Evolutionary conservation across 2,797 vertebrate genomes (phyloP).

Genomic region (Pelochelys cantorii): DNA sequence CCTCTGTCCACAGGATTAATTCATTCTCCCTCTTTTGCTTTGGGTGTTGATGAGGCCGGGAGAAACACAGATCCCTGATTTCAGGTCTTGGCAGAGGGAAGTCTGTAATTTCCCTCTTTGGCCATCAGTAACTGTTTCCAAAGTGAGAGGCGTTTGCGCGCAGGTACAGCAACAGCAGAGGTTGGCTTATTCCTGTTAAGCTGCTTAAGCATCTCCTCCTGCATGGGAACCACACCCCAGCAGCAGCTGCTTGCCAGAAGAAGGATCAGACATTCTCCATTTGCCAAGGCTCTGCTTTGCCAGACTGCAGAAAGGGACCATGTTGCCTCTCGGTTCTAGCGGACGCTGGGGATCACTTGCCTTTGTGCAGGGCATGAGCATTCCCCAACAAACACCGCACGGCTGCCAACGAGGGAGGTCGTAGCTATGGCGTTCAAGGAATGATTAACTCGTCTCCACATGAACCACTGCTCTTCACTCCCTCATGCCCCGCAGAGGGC

Average conservation of each 20-base stretch:
- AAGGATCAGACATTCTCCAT: slow-evolving; percentile 39
- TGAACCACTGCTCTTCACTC: slow-evolving; percentile 53
- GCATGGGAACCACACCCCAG: background rate
- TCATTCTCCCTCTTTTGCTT: slow-evolving; percentile 3
- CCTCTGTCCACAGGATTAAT: background rate
- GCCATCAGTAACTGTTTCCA: background rate
- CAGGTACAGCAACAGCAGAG: background rate
- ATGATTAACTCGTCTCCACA: slow-evolving; percentile 64
- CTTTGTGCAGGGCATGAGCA: slow-evolving; percentile 26
- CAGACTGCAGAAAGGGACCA: background rate
- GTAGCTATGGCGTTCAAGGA: slow-evolving; percentile 63
- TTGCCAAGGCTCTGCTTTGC: slow-evolving; percentile 59
- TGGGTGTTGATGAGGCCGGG: background rate
- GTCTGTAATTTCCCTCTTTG: background rate
- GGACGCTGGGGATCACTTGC: background rate
- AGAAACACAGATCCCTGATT: background rate
- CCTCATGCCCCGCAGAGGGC: background rate
- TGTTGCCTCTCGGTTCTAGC: background rate
- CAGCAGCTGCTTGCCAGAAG: slow-evolving; percentile 55
- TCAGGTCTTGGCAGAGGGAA: background rate
- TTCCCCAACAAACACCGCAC: background rate
- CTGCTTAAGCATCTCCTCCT: slow-evolving; percentile 36
- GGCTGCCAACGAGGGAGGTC: background rate
- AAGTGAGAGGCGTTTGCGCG: background rate
- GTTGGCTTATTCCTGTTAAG: slow-evolving; percentile 1